Conservation (phyloP, 2,113 vertebrate species). For the Megaceryle torquata region DNA sequence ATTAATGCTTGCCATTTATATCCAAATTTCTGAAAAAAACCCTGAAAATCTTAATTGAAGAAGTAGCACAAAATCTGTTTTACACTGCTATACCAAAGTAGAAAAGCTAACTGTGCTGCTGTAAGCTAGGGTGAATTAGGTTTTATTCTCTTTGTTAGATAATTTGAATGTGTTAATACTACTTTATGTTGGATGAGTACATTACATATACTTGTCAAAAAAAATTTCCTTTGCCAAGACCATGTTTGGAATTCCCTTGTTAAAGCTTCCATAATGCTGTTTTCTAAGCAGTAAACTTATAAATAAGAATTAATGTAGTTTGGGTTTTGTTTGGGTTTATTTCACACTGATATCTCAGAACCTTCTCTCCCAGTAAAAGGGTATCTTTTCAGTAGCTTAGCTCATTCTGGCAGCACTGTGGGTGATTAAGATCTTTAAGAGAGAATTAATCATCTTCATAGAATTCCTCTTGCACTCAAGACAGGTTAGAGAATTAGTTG, state of each 20-base stretch:
- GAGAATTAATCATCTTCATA: slow-evolving; percentile 22
- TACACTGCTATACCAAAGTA: neutral
- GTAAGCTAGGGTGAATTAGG: neutral
- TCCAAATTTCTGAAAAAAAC: neutral
- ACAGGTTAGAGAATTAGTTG: slow-evolving; percentile 14
- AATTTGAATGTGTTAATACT: neutral
- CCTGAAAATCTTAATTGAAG: neutral
- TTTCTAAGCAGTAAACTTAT: neutral
- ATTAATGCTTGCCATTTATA: neutral
- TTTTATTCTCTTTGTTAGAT: neutral
- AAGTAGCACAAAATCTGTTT: neutral
- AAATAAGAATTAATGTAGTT: neutral
- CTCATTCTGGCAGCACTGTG: neutral
- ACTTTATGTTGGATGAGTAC: neutral
- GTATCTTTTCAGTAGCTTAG: neutral
- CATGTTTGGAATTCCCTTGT: neutral
- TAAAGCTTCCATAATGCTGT: neutral
- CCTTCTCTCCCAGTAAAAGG: neutral
- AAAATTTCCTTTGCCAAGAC: neutral
- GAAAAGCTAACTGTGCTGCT: neutral
- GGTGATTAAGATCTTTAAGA: slow-evolving; percentile 31
- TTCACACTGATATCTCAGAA: neutral
- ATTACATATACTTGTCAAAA: neutral
- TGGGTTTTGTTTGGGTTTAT: neutral
- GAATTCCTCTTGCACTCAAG: neutral